phyloP scores from a whole-genome alignment of 1,140 invertebrate genomes.

The Drosophila asahinai region DNA sequence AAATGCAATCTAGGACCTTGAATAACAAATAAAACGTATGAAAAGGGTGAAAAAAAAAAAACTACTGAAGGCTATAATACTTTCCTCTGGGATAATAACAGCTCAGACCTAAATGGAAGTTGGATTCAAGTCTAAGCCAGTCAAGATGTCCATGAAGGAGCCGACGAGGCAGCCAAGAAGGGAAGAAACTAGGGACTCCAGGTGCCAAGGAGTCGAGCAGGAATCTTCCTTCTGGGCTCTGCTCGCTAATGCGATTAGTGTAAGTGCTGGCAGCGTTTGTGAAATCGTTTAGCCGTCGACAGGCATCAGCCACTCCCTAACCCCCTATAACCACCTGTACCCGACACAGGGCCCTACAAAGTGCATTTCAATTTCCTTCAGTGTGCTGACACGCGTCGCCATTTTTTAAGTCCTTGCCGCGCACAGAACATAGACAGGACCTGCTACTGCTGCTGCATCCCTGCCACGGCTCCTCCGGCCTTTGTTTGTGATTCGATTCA shows the following conservation, averaged over 20 bases:
- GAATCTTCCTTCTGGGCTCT: neutral
- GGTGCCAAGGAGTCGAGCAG: neutral
- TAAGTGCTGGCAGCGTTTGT: constrained; percentile 42
- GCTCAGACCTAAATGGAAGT: neutral
- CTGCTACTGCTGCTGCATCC: constrained; percentile 21
- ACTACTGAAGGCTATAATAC: neutral
- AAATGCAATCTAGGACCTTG: neutral
- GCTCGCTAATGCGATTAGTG: constrained; percentile 53
- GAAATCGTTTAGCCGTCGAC: constrained; percentile 25
- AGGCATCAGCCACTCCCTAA: neutral
- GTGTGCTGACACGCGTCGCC: constrained; percentile 20
- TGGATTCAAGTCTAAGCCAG: neutral
- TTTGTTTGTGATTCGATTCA: constrained; percentile 52
- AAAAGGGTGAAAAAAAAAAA: neutral
- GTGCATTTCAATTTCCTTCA: constrained; percentile 68
- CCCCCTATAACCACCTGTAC: neutral
- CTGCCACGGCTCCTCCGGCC: constrained; percentile 40
- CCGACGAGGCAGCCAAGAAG: no score
- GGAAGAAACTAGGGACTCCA: no score
- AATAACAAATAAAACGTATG: neutral
- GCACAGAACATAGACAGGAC: neutral
- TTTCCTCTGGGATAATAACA: no score
- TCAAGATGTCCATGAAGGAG: no score
- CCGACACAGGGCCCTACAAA: constrained; percentile 10
- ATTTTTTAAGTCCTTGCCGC: constrained; percentile 3